phyloP scores from a whole-genome alignment of 1,140 invertebrate genomes.

The Lasioglossum albipes region DNA sequence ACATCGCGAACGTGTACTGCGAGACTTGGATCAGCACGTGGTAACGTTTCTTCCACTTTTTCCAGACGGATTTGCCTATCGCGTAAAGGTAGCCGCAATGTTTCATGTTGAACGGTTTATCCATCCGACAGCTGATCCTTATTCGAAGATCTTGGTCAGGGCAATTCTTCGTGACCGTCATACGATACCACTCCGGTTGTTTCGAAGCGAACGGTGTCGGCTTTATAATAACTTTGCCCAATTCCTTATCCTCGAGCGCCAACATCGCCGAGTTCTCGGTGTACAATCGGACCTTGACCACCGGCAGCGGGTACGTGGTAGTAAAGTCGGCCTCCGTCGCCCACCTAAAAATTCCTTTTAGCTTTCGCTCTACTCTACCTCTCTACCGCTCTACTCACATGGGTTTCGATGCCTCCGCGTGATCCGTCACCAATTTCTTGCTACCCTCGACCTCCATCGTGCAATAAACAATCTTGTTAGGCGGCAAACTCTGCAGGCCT shows the following conservation, averaged over 20 bases:
- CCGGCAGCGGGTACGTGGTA: slow-evolving; percentile 96
- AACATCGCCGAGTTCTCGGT: slow-evolving; percentile 98
- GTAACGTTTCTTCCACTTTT: slow-evolving; percentile 99
- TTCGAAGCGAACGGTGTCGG: slow-evolving; percentile 96
- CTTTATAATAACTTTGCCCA: slow-evolving; percentile 95
- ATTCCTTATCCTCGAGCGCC: slow-evolving; percentile 98
- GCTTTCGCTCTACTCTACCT: background rate
- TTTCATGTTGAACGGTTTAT: slow-evolving; percentile 99
- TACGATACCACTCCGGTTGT: slow-evolving; percentile 98
- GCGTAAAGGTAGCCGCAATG: slow-evolving; percentile 96
- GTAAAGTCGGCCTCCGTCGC: slow-evolving; percentile 99
- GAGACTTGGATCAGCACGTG: slow-evolving; percentile 99
- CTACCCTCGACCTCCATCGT: slow-evolving; percentile 99
- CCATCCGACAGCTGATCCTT: slow-evolving; percentile 98
- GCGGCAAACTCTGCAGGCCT: slow-evolving; percentile 96
- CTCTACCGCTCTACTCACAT: slow-evolving; percentile 84
- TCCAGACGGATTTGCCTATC: slow-evolving; percentile 98
- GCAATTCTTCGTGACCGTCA: slow-evolving; percentile 96
- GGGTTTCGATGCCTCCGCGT: slow-evolving; percentile 98
- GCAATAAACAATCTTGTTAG: slow-evolving; percentile 99
- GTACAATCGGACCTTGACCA: slow-evolving; percentile 98
- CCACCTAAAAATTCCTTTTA: slow-evolving; percentile 84
- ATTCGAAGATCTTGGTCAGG: slow-evolving; percentile 97
- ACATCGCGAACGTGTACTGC: slow-evolving; percentile 99
- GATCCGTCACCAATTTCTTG: slow-evolving; percentile 99